Conservation (phyloP, 2,797 vertebrate genomes). For the Poecilia gillii region DNA sequence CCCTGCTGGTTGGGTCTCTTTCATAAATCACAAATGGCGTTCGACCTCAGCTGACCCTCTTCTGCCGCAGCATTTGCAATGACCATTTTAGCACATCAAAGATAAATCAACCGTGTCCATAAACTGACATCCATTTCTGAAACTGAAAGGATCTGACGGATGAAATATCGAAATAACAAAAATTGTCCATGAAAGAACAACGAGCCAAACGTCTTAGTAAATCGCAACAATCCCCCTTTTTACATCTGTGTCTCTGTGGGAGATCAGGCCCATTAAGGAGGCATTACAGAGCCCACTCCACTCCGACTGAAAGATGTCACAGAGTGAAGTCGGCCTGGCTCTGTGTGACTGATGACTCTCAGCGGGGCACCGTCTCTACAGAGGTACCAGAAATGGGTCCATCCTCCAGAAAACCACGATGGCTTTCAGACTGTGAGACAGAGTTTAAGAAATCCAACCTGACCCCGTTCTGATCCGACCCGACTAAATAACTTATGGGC, state of each 20-base stretch:
- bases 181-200: background rate
- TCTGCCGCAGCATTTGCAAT: constrained; percentile 44
- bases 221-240: constrained; percentile 21
- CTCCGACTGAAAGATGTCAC: constrained; percentile 21
- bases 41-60: constrained; percentile 23
- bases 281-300: constrained; percentile 36
- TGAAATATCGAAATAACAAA: constrained; percentile 7
- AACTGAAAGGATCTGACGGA: background rate
- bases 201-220: background rate
- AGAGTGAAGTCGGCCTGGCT: constrained; percentile 24
- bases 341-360: constrained; percentile 50
- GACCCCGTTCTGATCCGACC: too few species aligned
- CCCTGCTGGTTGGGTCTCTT: constrained; percentile 31
- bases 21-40: constrained; percentile 32
- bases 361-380: constrained; percentile 39
- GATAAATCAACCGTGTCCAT: constrained; percentile 4
- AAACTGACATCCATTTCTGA: constrained; percentile 1
- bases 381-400: constrained; percentile 24
- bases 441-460: too few species aligned
- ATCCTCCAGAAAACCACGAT: constrained; percentile 30
- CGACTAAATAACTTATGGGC: too few species aligned
- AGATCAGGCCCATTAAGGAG: constrained; percentile 50
- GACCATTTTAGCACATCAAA: constrained; percentile 50
- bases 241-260: constrained; percentile 10
- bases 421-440: constrained; percentile 19